Base-by-base conservation (phyloP, 2,797 vertebrate species). In the Sebastes iracundus region DNA sequence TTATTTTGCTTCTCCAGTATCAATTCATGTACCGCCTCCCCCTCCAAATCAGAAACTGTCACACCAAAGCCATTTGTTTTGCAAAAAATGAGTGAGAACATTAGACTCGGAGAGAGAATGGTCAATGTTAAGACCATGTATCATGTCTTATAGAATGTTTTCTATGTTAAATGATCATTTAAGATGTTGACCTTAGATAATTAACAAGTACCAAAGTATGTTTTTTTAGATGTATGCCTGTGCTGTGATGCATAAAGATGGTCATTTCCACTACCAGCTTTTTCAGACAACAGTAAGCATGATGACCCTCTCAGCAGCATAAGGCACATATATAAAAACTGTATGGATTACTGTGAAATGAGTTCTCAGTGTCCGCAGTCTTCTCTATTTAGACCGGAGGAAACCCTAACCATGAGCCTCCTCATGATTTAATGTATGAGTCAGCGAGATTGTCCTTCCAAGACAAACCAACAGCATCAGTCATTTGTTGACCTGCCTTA, bases 1-100 rank as follows among this genome's bases (percentile, higher is more conserved):
- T 75, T 65, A 76, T 76, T 76, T 65, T 52, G 71, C n/a, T 65
- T 68, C 65, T 69, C 79, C 55, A 22, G 42, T 42, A 74, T 82
- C 49, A 65, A 60, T 79, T 83, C 62, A 77, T 30, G 42, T 22
- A 3, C 56, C 22, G 81, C 46, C 33, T 59, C 66, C 20, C 5
- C 58, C 12, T 38, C 20, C 13, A 12, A 82, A 63, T 22, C n/a
- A 22, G 60, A 83, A 64, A 32, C 30, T 8, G 73, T 55, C 68
- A 69, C 22, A 70, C 4, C 13, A 52, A 23, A 53, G 33, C 20
- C 7, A 6, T 38, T 71, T 35, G 63, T 35, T 13, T 5, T 28
- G 20, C 14, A 65, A 46, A 52, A 69, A 2, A 72, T 9, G 8
- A 58, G n/a, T 22, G 32, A 67, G n/a, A 38, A 49, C 42, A 52